phyloP scores from a whole-genome alignment of 2,888 invertebrate species.

The Chrysolina oricalcia region DNA sequence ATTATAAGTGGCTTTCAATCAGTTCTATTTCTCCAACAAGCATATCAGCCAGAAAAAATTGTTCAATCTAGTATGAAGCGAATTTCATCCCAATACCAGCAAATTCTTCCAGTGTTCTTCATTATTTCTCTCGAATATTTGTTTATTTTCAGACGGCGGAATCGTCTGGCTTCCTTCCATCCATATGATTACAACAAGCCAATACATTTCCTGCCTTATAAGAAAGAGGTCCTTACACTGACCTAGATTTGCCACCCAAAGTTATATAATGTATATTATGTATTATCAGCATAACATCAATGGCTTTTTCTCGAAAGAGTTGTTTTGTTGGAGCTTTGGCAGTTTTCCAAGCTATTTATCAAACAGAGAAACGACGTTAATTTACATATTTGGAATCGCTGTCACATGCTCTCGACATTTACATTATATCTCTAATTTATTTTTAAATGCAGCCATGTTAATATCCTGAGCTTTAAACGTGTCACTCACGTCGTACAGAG shows the following conservation, averaged over 20 bases:
- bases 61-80: background rate
- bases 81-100: background rate
- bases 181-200: background rate
- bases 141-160: background rate
- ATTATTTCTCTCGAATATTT: background rate
- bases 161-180: background rate
- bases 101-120: background rate
- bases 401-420: background rate
- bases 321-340: background rate
- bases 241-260: background rate
- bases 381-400: conserved; percentile 6
- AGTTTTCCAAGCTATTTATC: background rate
- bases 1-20: no score
- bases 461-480: no score
- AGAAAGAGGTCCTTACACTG: background rate
- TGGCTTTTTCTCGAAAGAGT: background rate
- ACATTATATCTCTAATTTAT: background rate
- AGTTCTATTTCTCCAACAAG: no score
- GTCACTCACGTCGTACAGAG: no score
- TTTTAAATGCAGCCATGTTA: background rate
- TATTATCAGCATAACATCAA: conserved; percentile 1
- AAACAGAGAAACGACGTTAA: background rate
- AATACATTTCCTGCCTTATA: background rate
- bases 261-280: background rate
- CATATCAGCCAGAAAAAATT: background rate